Percentiles rank a stretch among this genome's conserved stretches.
Conservation (phyloP, 2,797 vertebrate genomes). For the Carapus acus region DNA sequence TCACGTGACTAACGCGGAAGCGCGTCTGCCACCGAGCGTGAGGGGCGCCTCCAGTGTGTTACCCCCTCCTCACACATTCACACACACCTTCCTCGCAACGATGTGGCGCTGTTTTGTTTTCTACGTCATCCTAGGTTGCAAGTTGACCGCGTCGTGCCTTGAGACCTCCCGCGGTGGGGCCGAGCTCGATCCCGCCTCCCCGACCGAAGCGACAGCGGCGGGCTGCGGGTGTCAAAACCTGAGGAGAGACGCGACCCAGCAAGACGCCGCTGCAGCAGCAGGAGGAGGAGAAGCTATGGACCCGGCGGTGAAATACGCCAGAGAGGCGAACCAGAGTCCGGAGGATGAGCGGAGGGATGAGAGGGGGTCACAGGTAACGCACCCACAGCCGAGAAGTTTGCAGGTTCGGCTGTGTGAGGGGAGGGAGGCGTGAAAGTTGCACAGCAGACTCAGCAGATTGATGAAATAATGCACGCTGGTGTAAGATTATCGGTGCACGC, state of each 20-base stretch:
- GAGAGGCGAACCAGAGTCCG: slow-evolving; percentile 35
- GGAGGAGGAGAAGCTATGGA: slow-evolving; percentile 3
- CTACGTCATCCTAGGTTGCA: slow-evolving; percentile 14
- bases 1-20: slow-evolving; percentile 69
- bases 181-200: slow-evolving; percentile 8
- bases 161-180: slow-evolving; percentile 29
- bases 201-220: slow-evolving; percentile 19
- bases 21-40: slow-evolving; percentile 19
- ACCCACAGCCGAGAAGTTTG: too few species aligned
- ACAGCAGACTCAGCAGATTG: too few species aligned
- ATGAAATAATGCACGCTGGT: too few species aligned
- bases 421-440: too few species aligned
- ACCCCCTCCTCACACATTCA: too few species aligned
- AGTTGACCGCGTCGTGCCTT: slow-evolving; percentile 6
- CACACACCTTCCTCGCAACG: background rate
- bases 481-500: too few species aligned
- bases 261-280: slow-evolving; percentile 4
- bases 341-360: background rate
- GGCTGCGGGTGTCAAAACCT: slow-evolving; percentile 68
- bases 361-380: background rate
- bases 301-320: slow-evolving; percentile 60
- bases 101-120: slow-evolving; percentile 26
- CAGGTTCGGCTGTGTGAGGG: too few species aligned
- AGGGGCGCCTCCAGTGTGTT: rapidly evolving
- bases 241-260: slow-evolving; percentile 45